Evolutionary conservation across 2,888 invertebrate species (phyloP).

Genomic region (Dasypolia templi): DNA sequence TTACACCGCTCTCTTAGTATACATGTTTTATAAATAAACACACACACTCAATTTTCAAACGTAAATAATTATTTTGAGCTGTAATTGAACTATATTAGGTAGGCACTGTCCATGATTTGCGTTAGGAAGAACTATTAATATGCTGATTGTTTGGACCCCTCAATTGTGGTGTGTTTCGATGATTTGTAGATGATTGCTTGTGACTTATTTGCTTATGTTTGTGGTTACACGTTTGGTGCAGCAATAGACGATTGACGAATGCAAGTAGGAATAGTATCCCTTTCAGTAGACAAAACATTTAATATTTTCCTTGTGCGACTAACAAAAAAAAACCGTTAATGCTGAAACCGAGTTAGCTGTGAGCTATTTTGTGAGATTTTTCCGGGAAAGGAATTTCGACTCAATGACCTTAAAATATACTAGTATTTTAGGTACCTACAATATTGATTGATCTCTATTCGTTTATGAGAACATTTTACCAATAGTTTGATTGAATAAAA

Average conservation of each 20-base stretch:
- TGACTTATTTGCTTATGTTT: constrained; percentile 1
- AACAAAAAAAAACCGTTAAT: not conserved
- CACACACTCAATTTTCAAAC: no score
- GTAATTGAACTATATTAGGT: constrained; percentile 41
- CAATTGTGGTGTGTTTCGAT: constrained; percentile 26
- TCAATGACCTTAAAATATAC: not conserved
- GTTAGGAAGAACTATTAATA: constrained; percentile 52
- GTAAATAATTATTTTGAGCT: constrained; percentile 14
- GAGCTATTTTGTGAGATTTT: not conserved
- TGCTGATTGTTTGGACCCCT: constrained; percentile 41
- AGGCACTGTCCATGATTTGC: constrained; percentile 42
- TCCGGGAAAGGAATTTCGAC: not conserved
- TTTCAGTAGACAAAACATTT: not conserved
- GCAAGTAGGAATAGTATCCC: not conserved
- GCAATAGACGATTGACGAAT: not conserved
- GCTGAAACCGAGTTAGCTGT: not conserved
- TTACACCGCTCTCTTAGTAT: not conserved
- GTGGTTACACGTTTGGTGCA: not conserved
- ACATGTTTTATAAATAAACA: no score
- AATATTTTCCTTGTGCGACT: not conserved
- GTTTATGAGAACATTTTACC: not conserved
- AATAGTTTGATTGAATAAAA: constrained; percentile 1
- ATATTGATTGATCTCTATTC: constrained; percentile 1
- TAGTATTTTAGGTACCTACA: not conserved
- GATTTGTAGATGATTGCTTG: constrained; percentile 12